phyloP scores from a whole-genome alignment of 2,113 vertebrate genomes.

The Ailurus styani region DNA sequence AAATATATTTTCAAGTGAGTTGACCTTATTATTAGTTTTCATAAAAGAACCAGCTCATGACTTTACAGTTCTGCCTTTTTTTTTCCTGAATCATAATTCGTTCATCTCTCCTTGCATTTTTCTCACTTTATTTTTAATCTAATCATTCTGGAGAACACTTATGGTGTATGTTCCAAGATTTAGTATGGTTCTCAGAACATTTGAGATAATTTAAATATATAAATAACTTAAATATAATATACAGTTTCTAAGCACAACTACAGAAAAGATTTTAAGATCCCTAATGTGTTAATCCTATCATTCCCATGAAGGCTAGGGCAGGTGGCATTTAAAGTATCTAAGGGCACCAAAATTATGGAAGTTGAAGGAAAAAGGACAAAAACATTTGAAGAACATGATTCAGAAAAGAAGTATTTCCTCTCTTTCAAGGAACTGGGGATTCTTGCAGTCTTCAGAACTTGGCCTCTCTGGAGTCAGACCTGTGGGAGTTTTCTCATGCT shows the following conservation, averaged over 20 bases:
- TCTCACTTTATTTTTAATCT: conserved; percentile 23
- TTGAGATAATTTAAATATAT: not conserved
- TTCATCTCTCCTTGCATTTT: not conserved
- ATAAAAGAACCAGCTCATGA: not conserved
- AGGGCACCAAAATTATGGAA: not conserved
- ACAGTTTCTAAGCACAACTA: not conserved
- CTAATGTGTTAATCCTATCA: not conserved
- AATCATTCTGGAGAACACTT: not conserved
- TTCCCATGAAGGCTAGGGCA: not conserved
- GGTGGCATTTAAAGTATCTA: not conserved
- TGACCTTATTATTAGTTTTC: not conserved
- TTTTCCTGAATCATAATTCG: not conserved
- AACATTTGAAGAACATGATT: not conserved
- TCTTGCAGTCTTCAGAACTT: not conserved
- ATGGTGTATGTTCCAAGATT: not conserved
- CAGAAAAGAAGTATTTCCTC: not conserved
- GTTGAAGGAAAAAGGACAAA: not conserved
- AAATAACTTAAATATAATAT: not conserved
- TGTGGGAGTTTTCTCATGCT: not conserved
- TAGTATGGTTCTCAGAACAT: not conserved
- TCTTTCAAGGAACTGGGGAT: not conserved
- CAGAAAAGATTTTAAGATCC: not conserved
- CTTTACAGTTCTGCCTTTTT: not conserved
- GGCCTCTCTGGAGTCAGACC: not conserved
- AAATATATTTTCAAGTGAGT: not conserved